A percentile compares a stretch with the other conserved stretches of the same genome.
phyloP scores from a whole-genome alignment of 2,888 invertebrate species.

The Plagiodera versicolora region DNA sequence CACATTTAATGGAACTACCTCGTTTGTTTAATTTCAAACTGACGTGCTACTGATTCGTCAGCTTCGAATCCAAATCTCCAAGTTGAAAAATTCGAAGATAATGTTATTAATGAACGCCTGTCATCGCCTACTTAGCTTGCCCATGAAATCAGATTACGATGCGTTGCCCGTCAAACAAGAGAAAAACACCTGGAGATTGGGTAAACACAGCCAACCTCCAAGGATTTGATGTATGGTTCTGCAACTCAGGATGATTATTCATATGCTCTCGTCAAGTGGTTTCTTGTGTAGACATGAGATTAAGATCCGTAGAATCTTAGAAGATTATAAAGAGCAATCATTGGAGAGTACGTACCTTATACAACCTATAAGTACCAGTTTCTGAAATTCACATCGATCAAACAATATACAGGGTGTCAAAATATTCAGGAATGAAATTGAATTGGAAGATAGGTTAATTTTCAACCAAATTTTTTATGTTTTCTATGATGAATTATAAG shows the following conservation, averaged over 20 bases:
- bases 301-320: neutral
- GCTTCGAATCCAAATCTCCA: neutral
- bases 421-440: no score
- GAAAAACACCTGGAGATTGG: slow-evolving; percentile 24
- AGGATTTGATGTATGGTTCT: slow-evolving; percentile 36
- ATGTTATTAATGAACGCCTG: slow-evolving; percentile 44
- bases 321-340: neutral
- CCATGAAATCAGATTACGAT: slow-evolving; percentile 16
- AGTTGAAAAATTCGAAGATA: slow-evolving; percentile 5
- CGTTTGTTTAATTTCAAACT: neutral
- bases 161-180: slow-evolving; percentile 29
- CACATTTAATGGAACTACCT: no score
- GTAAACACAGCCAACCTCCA: slow-evolving; percentile 33
- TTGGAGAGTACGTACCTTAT: no score
- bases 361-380: no score
- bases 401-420: no score
- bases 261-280: slow-evolving; percentile 24
- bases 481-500: no score
- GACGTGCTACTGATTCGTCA: neutral
- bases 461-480: no score
- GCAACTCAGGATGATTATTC: slow-evolving; percentile 31
- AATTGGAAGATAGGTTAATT: no score
- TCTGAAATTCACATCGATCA: no score
- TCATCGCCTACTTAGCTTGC: slow-evolving; percentile 43
- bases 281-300: slow-evolving; percentile 9